A percentile compares a stretch with the other conserved stretches of the same genome.
Evolutionary conservation across 2,888 invertebrate genomes (phyloP).

Genomic region (Napeogenes inachia): DNA sequence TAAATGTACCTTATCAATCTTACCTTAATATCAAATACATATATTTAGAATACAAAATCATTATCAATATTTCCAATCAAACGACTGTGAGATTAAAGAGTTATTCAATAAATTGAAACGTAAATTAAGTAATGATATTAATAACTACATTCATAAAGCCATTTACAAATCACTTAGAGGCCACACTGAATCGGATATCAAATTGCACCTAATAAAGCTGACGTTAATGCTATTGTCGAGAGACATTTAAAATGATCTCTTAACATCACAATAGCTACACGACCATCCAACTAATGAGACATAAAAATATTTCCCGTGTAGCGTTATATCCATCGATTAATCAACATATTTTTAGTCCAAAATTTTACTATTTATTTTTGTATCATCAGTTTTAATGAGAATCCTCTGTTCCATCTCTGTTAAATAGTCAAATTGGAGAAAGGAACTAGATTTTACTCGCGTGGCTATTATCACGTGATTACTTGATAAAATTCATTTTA

Average conservation of each 20-base stretch:
- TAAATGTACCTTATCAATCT: too few relatives aligned
- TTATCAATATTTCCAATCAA: background rate
- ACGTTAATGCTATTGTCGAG: conserved; percentile 18
- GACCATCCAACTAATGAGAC: conserved; percentile 61
- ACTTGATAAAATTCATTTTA: too few relatives aligned
- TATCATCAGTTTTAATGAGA: background rate
- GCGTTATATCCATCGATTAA: conserved; percentile 67
- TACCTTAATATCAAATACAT: too few relatives aligned
- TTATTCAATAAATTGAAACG: background rate
- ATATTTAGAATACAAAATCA: too few relatives aligned
- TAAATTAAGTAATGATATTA: conserved; percentile 1
- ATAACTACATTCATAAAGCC: background rate
- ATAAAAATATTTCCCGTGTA: conserved; percentile 74
- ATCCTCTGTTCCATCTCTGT: background rate
- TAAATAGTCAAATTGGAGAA: background rate
- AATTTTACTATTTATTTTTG: conserved; percentile 33
- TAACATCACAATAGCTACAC: conserved; percentile 12
- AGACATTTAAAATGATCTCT: conserved; percentile 19
- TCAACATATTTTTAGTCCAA: conserved; percentile 52
- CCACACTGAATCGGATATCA: conserved; percentile 10
- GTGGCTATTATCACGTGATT: background rate
- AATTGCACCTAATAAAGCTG: conserved; percentile 15
- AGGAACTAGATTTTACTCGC: background rate
- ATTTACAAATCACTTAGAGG: conserved; percentile 4
- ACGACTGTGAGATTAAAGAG: background rate